phyloP scores from a whole-genome alignment of 2,113 vertebrate genomes.

The Perca schrenkii region DNA sequence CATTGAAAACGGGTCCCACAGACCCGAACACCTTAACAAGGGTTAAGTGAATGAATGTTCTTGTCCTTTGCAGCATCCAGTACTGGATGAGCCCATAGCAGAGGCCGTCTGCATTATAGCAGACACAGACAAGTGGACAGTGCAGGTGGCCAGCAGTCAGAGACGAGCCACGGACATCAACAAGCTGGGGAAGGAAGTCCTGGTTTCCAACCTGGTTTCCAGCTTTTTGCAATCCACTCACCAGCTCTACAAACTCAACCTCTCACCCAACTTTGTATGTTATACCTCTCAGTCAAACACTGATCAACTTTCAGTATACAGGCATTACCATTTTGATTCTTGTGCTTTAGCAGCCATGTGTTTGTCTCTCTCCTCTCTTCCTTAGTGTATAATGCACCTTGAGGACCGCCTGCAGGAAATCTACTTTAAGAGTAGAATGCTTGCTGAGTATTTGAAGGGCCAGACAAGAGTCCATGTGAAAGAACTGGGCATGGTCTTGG shows the following conservation, averaged over 20 bases:
- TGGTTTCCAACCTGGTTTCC: conserved; percentile 96
- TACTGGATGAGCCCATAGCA: conserved; percentile 97
- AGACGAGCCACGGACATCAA: conserved; percentile 89
- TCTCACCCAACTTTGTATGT: conserved; percentile 98
- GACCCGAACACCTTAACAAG: too few relatives aligned
- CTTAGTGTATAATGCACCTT: conserved; percentile 97
- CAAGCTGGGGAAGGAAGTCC: conserved; percentile 95
- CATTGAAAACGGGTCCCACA: too few relatives aligned
- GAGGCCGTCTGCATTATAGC: conserved; percentile 99
- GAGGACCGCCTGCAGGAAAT: conserved; percentile 98
- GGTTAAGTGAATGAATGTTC: background rate
- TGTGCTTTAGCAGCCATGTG: background rate
- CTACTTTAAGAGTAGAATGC: conserved; percentile 98
- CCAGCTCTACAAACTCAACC: conserved; percentile 96
- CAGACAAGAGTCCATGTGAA: conserved; percentile 98
- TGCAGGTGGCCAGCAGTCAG: conserved; percentile 98
- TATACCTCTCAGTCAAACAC: background rate
- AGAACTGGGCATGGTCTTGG: conserved; percentile 94
- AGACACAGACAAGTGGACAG: conserved; percentile 97
- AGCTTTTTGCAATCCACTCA: conserved; percentile 95
- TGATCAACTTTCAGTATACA: background rate
- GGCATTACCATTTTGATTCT: background rate
- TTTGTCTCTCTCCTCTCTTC: background rate
- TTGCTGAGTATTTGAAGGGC: conserved; percentile 97
- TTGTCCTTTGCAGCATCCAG: conserved; percentile 89